Evolutionary conservation across 2,113 vertebrate genomes (phyloP), one percentile per base, ranked within the genome.

Genomic region (Sinosuthora webbiana): DNA sequence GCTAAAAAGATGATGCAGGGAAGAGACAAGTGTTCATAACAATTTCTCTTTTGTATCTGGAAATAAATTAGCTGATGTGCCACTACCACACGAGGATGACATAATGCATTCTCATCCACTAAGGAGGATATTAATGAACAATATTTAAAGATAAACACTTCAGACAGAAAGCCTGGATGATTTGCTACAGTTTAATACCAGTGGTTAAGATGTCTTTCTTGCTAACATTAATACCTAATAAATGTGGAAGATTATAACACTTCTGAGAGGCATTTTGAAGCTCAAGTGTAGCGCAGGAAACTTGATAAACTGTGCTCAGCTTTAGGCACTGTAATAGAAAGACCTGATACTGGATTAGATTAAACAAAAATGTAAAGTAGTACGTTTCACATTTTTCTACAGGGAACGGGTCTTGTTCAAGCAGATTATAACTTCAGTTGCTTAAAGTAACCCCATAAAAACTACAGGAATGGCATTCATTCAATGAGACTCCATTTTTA

Each of bases 261-360:
- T 87, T 89, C 69, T 82, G 74, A 93, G 62, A 91, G 27, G 41
- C 79, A 75, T 39, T 87, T 95, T 81, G 84, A 85, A 76, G 41
- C 56, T 73, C 49, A 56, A 79, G 49, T 1, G 0, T 63, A 41
- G 57, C 57, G 25, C 5, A 12, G 27, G 55, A 74, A 86, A 86
- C n/a, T 68, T 76, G 21, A 86, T 80, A 90, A 94, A 80, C 41
- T 69, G 49, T 83, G 41, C 53, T 94, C 45, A 68, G 71, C 57
- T 39, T 80, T 80, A 83, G 76, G 80, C 71, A 13, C 37, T 83
- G 53, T 73, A 86, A 68, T 42, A 79, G 63, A 83, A 94, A 84
- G 21, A 62, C 42, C 33, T 75, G 31, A 64, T 93, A 30, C 2
- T 71, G 30, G 24, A 87, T 82, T 89, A 84, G 69, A 75, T 82